A percentile compares a stretch with the other conserved stretches of the same genome.
phyloP scores from a whole-genome alignment of 2,888 invertebrate species.

The Scaptomyza flava region DNA sequence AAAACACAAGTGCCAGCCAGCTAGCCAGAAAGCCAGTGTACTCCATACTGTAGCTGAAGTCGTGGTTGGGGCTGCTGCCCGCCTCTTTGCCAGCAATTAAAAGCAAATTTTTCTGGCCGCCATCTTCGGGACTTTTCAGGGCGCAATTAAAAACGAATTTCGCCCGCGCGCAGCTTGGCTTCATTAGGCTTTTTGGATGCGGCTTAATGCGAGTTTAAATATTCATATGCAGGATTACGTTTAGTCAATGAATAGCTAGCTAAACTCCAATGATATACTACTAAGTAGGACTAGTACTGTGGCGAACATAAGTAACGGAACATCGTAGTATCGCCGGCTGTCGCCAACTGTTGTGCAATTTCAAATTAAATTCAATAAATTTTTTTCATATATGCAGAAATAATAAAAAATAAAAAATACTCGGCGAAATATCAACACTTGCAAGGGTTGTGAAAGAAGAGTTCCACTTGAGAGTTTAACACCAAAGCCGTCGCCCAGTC shows the following conservation, averaged over 20 bases:
- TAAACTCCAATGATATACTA: constrained; percentile 37
- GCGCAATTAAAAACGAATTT: constrained; percentile 81
- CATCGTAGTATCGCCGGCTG: constrained; percentile 56
- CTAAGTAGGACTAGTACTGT: constrained; percentile 5
- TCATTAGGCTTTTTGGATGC: constrained; percentile 63
- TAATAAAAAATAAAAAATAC: constrained; percentile 22
- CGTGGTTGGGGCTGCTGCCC: constrained; percentile 2
- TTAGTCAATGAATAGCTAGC: constrained; percentile 21
- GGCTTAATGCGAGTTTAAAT: constrained; percentile 61
- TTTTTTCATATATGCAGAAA: constrained; percentile 63
- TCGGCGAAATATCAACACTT: constrained; percentile 71
- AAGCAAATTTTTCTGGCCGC: constrained; percentile 77
- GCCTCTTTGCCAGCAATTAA: constrained; percentile 71
- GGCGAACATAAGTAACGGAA: constrained; percentile 22
- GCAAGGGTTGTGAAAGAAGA: constrained; percentile 43
- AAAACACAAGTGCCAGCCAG: constrained; percentile 71
- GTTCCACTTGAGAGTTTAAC: constrained; percentile 61
- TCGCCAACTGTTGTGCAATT: constrained; percentile 63
- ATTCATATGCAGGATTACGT: constrained; percentile 62
- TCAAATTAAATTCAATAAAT: constrained; percentile 79
- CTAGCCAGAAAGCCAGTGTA: neutral
- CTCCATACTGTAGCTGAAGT: constrained; percentile 2
- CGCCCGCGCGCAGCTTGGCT: constrained; percentile 56
- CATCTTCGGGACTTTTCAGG: constrained; percentile 69
- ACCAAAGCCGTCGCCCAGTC: constrained; percentile 59